These are phyloP conservation scores for Monomorium pharaonis DNA, from an alignment of 1,140 invertebrate genomes.

Conservation along the genomic window DNA sequence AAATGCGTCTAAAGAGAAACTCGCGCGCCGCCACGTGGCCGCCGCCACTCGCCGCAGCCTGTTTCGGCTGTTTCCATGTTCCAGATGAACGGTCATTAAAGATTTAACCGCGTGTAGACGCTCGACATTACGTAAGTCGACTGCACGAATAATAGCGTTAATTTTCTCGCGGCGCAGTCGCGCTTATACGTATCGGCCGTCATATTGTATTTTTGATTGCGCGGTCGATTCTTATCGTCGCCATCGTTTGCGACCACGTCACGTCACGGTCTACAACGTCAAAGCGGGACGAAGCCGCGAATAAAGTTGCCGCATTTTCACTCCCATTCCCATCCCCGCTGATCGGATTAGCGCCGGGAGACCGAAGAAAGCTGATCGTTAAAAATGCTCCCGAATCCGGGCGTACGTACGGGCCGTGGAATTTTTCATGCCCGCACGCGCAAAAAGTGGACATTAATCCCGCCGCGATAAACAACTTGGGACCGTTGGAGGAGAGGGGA, in stretches of 20 bases:
- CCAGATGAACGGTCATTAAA: constrained; percentile 3
- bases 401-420: constrained; percentile 9
- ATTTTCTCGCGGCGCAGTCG: neutral
- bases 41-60: no score
- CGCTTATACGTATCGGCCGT: neutral
- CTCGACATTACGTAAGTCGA: neutral
- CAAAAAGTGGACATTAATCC: constrained; percentile 29
- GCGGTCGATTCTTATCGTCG: neutral
- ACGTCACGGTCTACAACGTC: neutral
- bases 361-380: constrained; percentile 49
- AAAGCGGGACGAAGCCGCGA: neutral
- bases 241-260: no score
- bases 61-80: neutral
- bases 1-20: neutral
- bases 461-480: constrained; percentile 46
- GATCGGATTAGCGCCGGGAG: constrained; percentile 36
- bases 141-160: neutral
- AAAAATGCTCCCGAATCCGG: constrained; percentile 33
- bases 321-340: neutral
- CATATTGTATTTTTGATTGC: neutral
- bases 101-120: neutral
- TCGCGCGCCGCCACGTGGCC: no score
- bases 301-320: constrained; percentile 8
- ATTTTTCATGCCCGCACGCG: constrained; percentile 38
- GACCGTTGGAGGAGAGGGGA: neutral